Evolutionary conservation across 2,888 invertebrate genomes (phyloP), one percentile per base, ranked within the genome.

Genomic region (Lapara coniferarum): DNA sequence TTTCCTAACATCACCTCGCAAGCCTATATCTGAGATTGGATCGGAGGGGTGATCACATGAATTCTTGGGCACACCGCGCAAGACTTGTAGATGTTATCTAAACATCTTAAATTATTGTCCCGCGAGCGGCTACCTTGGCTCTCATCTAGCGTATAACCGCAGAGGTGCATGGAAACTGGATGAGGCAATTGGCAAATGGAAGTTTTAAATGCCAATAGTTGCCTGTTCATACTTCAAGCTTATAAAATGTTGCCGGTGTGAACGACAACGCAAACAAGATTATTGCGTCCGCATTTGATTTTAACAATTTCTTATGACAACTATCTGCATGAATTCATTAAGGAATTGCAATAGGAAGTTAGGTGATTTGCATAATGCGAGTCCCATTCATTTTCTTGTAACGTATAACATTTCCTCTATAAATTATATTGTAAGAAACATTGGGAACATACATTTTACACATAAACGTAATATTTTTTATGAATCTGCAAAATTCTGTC

Each of bases 21-120:
- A 81, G 77, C 78, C 83, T 84, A 85, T 91, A 92, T 92, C 92
- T 90, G 80, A 90, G 89, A 92, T 92, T 89, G 91, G 88, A 92
- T 91, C 92, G 89, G 79, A 74, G 77, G 81, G 87, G 88, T 90
- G 92, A 92, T 90, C 92, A 89, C 92, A 90, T 92, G 92, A 90
- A 92, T 92, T 89, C 92, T 85, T 89, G 86, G 83, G 89, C 90
- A 89, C 89, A 89, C 87, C 88, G 88, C 85, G 83, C 86, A 81
- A 82, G 77, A 77, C 92, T 88, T 92, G 92, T 93, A 92, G 92
- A 93, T 93, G 81, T 77, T 92, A 92, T 93, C 93, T 89, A 85
- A 89, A 91, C 90, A 90, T 90, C 91, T 93, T 93, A 92, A 92
- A 91, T 92, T 92, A 92, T 92, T 91, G 89, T 90, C 90, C 84